These are phyloP conservation scores for Australoheros scitulus DNA, from an alignment of 2,113 vertebrate genomes.

Conservation along the genomic window DNA sequence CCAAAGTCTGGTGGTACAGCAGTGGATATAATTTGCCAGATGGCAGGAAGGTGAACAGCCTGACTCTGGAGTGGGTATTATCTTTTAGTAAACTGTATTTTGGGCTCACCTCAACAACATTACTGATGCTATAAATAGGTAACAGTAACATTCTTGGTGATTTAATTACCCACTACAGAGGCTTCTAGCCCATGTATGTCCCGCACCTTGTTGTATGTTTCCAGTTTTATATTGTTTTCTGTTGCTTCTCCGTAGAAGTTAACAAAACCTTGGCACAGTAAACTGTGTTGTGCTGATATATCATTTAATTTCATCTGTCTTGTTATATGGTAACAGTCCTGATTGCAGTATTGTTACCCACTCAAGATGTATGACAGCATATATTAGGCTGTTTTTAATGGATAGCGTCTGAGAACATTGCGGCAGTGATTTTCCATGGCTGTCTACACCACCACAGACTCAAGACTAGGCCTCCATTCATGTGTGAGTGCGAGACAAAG, in stretches of 20 bases:
- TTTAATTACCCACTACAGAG: not conserved
- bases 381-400: slow-evolving; percentile 32
- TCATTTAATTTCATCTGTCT: not conserved
- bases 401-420: slow-evolving; percentile 34
- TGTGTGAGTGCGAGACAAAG: slow-evolving; percentile 46
- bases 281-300: not conserved
- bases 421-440: slow-evolving; percentile 52
- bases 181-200: not conserved
- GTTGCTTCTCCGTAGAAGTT: not conserved
- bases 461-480: slow-evolving; percentile 36
- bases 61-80: not conserved
- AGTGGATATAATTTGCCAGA: not conserved
- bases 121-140: not conserved
- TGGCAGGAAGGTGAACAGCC: not conserved
- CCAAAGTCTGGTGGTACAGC: not conserved
- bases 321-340: slow-evolving; percentile 16
- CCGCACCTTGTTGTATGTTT: not conserved
- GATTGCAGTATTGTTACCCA: slow-evolving; percentile 28
- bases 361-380: slow-evolving; percentile 26
- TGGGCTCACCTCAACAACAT: not conserved
- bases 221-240: not conserved
- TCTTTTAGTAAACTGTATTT: not conserved
- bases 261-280: no score
- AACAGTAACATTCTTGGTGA: not conserved
- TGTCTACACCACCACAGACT: slow-evolving; percentile 10